Conservation (phyloP, 92 coral and sea anemone species). For the Epizoanthus stellaris region DNA sequence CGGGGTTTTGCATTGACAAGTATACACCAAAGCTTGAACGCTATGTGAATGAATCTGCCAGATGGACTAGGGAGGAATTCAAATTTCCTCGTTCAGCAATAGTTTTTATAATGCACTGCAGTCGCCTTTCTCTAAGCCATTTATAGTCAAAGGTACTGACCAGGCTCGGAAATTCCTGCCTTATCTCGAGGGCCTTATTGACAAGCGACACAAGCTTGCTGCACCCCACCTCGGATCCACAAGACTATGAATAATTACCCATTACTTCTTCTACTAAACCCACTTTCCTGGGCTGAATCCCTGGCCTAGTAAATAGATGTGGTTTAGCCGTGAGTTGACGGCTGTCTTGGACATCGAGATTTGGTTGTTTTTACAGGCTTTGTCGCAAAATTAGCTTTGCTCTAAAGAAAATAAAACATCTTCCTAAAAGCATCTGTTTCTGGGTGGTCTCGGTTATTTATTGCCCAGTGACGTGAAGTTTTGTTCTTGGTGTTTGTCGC, state of each 20-base stretch:
- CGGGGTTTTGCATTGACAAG: constrained; percentile 1
- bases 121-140: constrained; percentile 36
- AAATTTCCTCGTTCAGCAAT: constrained; percentile 24
- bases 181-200: constrained; percentile 85
- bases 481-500: constrained; percentile 30
- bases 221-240: constrained; percentile 42
- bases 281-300: not conserved
- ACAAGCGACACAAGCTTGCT: constrained; percentile 79
- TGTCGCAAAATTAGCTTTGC: constrained; percentile 4
- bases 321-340: not conserved
- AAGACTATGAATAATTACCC: constrained; percentile 2
- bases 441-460: constrained; percentile 36
- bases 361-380: constrained; percentile 60
- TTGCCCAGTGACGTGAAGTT: constrained; percentile 28
- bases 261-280: not conserved
- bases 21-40: not conserved
- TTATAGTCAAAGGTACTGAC: constrained; percentile 18
- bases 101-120: constrained; percentile 1
- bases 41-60: constrained; percentile 11
- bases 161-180: constrained; percentile 72
- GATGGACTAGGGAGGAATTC: constrained; percentile 20
- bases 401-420: constrained; percentile 37
- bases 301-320: not conserved
- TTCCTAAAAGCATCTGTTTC: constrained; percentile 39
- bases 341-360: constrained; percentile 24